A percentile compares a stretch with the other conserved stretches of the same genome.
phyloP scores from a whole-genome alignment of 1,140 invertebrate genomes.

The Oncopodura yosiiana region DNA sequence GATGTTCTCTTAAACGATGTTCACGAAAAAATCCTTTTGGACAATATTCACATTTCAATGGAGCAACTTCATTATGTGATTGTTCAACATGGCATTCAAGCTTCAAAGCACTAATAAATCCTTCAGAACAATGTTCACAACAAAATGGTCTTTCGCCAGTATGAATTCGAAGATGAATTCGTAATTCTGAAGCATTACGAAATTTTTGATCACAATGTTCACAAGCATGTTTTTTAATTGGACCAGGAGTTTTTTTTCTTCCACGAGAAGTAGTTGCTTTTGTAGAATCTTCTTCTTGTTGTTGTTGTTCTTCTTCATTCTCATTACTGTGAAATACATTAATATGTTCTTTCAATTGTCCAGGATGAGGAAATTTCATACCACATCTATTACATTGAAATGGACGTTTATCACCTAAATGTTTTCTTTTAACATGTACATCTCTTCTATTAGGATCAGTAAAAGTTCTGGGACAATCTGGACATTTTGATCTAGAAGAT shows the following conservation, averaged over 20 bases:
- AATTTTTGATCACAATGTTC: constrained; percentile 9
- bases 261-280: background rate
- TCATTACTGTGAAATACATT: background rate
- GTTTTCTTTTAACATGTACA: constrained; percentile 19
- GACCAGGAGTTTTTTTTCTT: background rate
- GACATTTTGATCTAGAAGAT: no score
- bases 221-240: constrained; percentile 11
- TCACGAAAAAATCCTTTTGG: constrained; percentile 17
- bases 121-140: constrained; percentile 8
- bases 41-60: constrained; percentile 17
- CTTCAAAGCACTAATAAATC: constrained; percentile 15
- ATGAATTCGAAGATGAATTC: constrained; percentile 6
- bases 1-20: constrained; percentile 7
- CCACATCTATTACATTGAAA: background rate
- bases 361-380: background rate
- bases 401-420: constrained; percentile 5
- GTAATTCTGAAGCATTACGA: constrained; percentile 9
- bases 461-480: constrained; percentile 10
- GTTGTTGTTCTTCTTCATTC: background rate
- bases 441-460: background rate
- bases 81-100: constrained; percentile 14
- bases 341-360: background rate
- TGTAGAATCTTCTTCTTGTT: background rate
- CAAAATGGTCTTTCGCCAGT: constrained; percentile 17
- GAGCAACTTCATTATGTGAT: constrained; percentile 14